A percentile compares a stretch with the other conserved stretches of the same genome.
phyloP scores from a whole-genome alignment of 2,113 vertebrate species.

The Rhinichthys klamathensis region DNA sequence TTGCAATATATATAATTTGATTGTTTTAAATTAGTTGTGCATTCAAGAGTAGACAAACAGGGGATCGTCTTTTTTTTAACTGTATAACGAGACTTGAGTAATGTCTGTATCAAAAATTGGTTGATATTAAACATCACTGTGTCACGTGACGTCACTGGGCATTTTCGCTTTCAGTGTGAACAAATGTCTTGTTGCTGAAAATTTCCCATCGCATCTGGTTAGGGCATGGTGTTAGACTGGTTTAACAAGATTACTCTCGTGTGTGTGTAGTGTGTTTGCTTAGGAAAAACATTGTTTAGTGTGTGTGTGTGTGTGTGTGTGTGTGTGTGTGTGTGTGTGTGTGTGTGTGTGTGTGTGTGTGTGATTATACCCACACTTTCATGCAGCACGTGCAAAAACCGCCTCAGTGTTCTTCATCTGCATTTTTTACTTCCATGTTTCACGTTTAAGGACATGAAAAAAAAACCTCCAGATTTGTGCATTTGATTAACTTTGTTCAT shows the following conservation, averaged over 20 bases:
- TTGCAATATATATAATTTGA: not conserved
- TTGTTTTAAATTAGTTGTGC: not conserved
- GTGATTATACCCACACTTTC: not conserved
- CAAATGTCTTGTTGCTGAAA: slow-evolving; percentile 33
- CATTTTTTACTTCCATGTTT: slow-evolving; percentile 5
- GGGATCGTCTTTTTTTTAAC: not conserved
- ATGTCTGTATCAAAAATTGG: not conserved
- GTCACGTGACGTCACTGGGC: slow-evolving; percentile 2
- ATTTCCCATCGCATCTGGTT: not conserved
- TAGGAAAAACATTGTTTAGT: slow-evolving; percentile 5
- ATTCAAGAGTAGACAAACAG: not conserved
- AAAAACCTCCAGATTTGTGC: not conserved
- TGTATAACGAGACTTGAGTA: not conserved
- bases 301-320: slow-evolving; percentile 11
- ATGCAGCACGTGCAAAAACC: slow-evolving; percentile 37
- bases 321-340: not conserved
- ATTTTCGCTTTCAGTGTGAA: slow-evolving; percentile 51
- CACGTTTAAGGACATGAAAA: not conserved
- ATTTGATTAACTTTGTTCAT: slow-evolving; percentile 11
- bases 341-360: not conserved
- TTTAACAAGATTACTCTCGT: slow-evolving; percentile 37
- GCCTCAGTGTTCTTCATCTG: slow-evolving; percentile 38
- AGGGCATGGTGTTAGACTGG: slow-evolving; percentile 37
- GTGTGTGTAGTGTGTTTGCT: not conserved
- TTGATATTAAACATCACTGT: slow-evolving; percentile 35